phyloP scores from a whole-genome alignment of 2,113 vertebrate species.

The Paradoxurus hermaphroditus region DNA sequence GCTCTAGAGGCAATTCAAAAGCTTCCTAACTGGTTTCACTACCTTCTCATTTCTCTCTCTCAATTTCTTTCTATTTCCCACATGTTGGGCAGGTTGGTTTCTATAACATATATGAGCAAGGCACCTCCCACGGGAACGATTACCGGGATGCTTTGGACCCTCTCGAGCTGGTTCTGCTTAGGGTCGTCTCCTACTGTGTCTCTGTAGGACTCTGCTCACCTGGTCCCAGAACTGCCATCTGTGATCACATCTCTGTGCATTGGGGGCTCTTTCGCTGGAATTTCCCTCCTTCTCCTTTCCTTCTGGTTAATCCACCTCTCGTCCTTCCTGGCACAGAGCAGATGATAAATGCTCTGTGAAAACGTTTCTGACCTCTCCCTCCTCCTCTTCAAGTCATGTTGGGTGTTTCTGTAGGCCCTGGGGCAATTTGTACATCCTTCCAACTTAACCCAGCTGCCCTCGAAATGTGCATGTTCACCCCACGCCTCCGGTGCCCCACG shows the following conservation, averaged over 20 bases:
- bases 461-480: accelerated
- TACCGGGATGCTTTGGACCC: background rate
- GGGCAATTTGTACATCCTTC: background rate
- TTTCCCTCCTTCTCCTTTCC: background rate
- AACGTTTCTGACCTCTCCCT: background rate
- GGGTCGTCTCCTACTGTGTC: background rate
- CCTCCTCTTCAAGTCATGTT: background rate
- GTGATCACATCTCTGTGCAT: background rate
- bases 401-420: background rate
- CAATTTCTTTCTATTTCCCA: background rate
- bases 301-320: background rate
- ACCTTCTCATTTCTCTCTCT: background rate
- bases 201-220: background rate
- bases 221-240: background rate
- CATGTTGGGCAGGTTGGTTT: background rate
- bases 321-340: background rate
- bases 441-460: background rate
- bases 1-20: background rate
- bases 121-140: background rate
- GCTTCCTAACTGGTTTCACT: background rate
- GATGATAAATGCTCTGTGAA: background rate
- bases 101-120: background rate
- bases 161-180: background rate
- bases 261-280: background rate
- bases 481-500: accelerated